Evolutionary conservation across 2,113 vertebrate species (phyloP), one percentile per base, ranked within the genome.

Genomic region (Glaucidium brasilianum): DNA sequence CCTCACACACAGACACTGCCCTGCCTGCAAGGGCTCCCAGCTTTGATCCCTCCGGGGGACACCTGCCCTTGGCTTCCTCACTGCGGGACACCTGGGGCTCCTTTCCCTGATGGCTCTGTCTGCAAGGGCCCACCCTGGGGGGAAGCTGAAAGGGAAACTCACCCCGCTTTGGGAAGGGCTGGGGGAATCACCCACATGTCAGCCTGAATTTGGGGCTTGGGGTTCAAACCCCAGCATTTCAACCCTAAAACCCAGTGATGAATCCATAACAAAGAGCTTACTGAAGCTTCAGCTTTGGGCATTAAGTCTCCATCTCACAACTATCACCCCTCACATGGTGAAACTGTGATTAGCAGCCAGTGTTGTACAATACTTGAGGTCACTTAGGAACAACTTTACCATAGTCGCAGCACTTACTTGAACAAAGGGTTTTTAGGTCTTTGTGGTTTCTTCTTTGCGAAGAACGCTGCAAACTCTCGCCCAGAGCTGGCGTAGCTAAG

Each of bases 401-500:
- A 19, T 2, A 0, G 7, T 18, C n/a, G 10, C 41, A 29, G 68
- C 20, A 97, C 99, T 98, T 97, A 99, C 99, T 99, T 99, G 93
- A 99, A 99, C 56, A 99, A 98, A 9, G 99, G 99, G 91, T 98
- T 99, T 97, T 99, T 99, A 20, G 99, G 99, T 63, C 99, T 98
- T 69, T 99, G 98, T 4, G 99, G 99, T 89, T 98, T 99, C 96
- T 99, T 99, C 98, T 99, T 99, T 45, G 99, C 98, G 27, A 99
- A 99, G 97, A 99, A 99, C 3, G 99, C 99, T 22, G 99, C 99
- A 41, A 99, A 99, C 79, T 99, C 99, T 7, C 99, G 98, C 58
- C 99, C 99, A 1, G 99, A 99, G 97, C 99, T 99, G 96, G 99
- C 98, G 26, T 99, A 99, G 88, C 99, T 99, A 18, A 99, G 98